Base-by-base conservation (phyloP, 1,140 invertebrate species). In the Scaptomyza montana region DNA sequence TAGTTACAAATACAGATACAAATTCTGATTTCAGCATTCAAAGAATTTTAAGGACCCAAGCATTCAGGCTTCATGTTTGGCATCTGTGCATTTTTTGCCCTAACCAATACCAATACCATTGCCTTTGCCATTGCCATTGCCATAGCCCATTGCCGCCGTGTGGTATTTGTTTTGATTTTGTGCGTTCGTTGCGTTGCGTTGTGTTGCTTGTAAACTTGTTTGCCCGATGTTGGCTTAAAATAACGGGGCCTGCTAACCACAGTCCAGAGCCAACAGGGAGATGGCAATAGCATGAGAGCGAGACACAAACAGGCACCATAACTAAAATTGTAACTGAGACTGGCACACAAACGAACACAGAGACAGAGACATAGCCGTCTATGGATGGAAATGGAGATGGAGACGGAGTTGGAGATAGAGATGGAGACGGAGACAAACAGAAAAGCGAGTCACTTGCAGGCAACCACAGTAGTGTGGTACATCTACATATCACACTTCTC, bases 121-220 rank as follows among this genome's bases (percentile, higher is more conserved):
- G 43, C 45, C 16, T 16, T 16, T 16, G 16, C 72, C 61, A 54
- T 13, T 39, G 33, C 28, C 72, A 16, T 16, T 16, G 16, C 16
- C 16, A 16, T 16, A 1, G 12, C 25, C 72, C 61, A 54, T 13
- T 39, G 33, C 39, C 72, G 78, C 74, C 60, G 41, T 80, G 56
- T 74, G 74, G 57, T 78, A 74, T 78, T 81, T 82, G 79, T 81
- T 80, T 80, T 81, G 73, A 80, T 80, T 68, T 80, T 59, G 47
- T 77, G 59, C 62, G 36, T 64, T 64, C 39, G 16, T n/a, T 10
- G 33, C 8, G 5, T 9, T 77, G 59, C 54, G 36, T 64, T 64
- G 50, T 30, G 16, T 13, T 10, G 56, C 55, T 64, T 72, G 72
- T 69, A 70, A 74, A 53, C 45, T 28, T 19, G 59, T 50, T 59